Percentiles rank a stretch among this genome's conserved stretches.
Conservation (phyloP, 1,140 invertebrate species). For the Drosophila carrolli region DNA sequence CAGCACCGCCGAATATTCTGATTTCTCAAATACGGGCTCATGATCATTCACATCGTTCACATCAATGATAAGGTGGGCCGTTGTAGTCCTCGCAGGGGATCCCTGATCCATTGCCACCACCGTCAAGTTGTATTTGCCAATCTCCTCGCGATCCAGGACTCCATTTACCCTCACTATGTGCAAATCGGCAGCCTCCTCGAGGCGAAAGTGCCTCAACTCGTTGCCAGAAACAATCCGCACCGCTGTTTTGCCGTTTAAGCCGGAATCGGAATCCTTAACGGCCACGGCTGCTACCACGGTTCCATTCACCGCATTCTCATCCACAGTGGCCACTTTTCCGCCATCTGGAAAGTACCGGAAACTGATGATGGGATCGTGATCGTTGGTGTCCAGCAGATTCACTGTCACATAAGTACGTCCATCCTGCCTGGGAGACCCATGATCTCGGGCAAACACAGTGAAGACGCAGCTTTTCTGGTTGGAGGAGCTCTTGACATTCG, state of each 20-base stretch:
- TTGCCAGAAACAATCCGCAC: slow-evolving; percentile 95
- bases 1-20: slow-evolving; percentile 94
- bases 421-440: slow-evolving; percentile 94
- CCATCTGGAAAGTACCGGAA: slow-evolving; percentile 93
- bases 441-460: slow-evolving; percentile 96
- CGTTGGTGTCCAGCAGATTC: slow-evolving; percentile 96
- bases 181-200: slow-evolving; percentile 93
- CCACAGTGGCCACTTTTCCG: slow-evolving; percentile 94
- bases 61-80: slow-evolving; percentile 94
- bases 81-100: slow-evolving; percentile 92
- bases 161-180: slow-evolving; percentile 97
- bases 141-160: slow-evolving; percentile 95
- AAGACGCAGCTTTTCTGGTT: slow-evolving; percentile 96
- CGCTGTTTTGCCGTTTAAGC: slow-evolving; percentile 94
- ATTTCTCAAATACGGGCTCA: slow-evolving; percentile 97
- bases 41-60: slow-evolving; percentile 98
- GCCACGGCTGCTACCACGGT: slow-evolving; percentile 97
- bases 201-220: slow-evolving; percentile 94
- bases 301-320: slow-evolving; percentile 96
- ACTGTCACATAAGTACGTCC: slow-evolving; percentile 97
- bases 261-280: slow-evolving; percentile 95
- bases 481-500: slow-evolving; percentile 48
- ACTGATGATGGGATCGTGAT: slow-evolving; percentile 96
- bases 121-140: slow-evolving; percentile 95
- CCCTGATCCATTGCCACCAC: slow-evolving; percentile 96